Conservation (phyloP, 2,888 invertebrate species). For the Harmothoe impar region DNA sequence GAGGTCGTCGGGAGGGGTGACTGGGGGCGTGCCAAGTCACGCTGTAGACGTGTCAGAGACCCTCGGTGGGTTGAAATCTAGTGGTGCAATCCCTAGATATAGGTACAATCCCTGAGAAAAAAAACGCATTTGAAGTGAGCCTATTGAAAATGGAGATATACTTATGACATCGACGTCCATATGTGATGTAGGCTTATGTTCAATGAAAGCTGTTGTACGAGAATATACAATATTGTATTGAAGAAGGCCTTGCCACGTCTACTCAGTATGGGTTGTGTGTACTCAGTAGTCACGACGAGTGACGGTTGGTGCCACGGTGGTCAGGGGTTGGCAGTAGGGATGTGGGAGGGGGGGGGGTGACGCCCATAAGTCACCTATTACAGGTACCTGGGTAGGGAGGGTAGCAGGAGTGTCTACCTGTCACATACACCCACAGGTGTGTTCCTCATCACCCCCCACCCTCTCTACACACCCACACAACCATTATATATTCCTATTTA, state of each 20-base stretch:
- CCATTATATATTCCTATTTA: neutral
- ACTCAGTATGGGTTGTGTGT: neutral
- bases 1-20: neutral
- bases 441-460: slow-evolving; percentile 33
- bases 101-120: no score
- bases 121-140: no score
- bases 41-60: neutral
- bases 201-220: no score
- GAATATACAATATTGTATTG: no score
- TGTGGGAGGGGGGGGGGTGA: neutral
- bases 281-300: neutral
- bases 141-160: no score
- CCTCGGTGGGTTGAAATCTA: no score
- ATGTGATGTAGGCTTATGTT: no score
- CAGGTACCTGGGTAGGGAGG: neutral
- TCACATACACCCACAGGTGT: neutral
- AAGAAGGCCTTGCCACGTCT: neutral
- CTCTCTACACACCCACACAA: neutral
- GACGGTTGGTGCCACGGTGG: neutral
- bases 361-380: slow-evolving; percentile 28
- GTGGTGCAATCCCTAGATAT: no score
- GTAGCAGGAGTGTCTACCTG: neutral
- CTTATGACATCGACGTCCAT: no score
- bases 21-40: neutral
- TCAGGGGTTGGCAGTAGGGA: neutral